These are phyloP conservation scores for Leucoraja erinaceus DNA, from an alignment of 2,113 vertebrate genomes.

Conservation along the genomic window DNA sequence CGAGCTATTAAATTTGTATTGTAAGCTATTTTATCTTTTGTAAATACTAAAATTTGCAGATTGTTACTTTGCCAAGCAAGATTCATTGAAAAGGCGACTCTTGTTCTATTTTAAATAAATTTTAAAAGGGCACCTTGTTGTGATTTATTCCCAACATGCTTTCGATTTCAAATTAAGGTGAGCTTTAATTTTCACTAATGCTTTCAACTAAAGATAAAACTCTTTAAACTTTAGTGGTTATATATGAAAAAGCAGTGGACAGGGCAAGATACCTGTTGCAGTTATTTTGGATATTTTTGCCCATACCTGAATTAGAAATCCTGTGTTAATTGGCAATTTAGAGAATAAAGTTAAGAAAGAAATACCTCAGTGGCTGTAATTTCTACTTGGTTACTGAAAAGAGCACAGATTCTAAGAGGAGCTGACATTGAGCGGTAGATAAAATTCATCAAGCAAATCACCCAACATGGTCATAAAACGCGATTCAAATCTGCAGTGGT, in stretches of 20 bases:
- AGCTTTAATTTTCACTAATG: neutral
- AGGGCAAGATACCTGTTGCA: neutral
- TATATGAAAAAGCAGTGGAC: neutral
- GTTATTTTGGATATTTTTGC: neutral
- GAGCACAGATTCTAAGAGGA: neutral
- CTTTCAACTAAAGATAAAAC: neutral
- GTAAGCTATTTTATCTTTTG: slow-evolving; percentile 40
- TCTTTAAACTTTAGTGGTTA: neutral
- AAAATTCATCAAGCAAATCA: slow-evolving; percentile 11
- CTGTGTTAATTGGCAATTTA: neutral
- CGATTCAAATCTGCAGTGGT: neutral
- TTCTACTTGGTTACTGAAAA: neutral
- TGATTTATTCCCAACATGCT: neutral
- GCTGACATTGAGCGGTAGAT: neutral
- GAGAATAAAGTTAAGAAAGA: neutral
- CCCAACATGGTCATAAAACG: slow-evolving; percentile 9
- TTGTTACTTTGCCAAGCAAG: slow-evolving; percentile 3
- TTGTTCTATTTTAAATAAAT: neutral
- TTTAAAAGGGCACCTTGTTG: neutral
- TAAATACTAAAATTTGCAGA: slow-evolving; percentile 6
- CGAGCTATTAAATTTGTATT: slow-evolving; percentile 45
- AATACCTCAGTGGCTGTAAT: neutral
- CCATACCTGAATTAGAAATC: neutral
- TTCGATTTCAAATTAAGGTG: neutral
- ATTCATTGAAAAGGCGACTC: neutral